Base-by-base conservation (phyloP, 2,113 vertebrate species). In the Papio anubis region DNA sequence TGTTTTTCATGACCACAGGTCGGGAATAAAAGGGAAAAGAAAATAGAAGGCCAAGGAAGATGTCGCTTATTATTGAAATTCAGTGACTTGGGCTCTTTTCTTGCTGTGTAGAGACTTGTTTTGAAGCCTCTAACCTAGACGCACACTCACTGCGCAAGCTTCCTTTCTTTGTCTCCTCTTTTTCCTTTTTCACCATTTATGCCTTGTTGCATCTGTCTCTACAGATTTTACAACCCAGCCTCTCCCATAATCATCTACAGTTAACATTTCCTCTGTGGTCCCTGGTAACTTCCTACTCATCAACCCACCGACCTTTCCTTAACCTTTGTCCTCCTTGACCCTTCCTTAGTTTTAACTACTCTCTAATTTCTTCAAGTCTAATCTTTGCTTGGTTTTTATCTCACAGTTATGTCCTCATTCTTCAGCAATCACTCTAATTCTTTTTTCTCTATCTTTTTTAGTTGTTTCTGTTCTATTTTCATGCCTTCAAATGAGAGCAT, bases 101-200 rank as follows among this genome's bases (percentile, higher is more conserved):
- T 43, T 92, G 55, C 43, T 43, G 1, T 18, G 0, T 6, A 43
- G 50, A 48, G 50, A 48, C 73, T 12, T 7, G 13, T 66, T 73
- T 6, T 23, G 30, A 93, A 38, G 5, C 52, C 20, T 73, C 17
- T 3, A 4, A 16, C 52, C 50, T 88, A 30, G 17, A 89, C 84
- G 45, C 23, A 16, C 3, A 40, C 23, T 8, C 32, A n/a, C 40
- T 68, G 48, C 23, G 18, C 1, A 0, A 4, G 38, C 1, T 11
- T 1, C 2, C 2, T 5, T 14, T 8, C 8, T 55, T 27, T 66
- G 27, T 72, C 43, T 68, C 14, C 25, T 23, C 40, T 61, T 7
- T 64, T n/a, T 43, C 14, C 4, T 45, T 61, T 43, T 5, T 55
- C 35, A 70, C 11, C 3, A 8, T 17, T 52, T 21, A 35, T 2